phyloP scores from a whole-genome alignment of 1,140 invertebrate species.

The Araneus ventricosus region DNA sequence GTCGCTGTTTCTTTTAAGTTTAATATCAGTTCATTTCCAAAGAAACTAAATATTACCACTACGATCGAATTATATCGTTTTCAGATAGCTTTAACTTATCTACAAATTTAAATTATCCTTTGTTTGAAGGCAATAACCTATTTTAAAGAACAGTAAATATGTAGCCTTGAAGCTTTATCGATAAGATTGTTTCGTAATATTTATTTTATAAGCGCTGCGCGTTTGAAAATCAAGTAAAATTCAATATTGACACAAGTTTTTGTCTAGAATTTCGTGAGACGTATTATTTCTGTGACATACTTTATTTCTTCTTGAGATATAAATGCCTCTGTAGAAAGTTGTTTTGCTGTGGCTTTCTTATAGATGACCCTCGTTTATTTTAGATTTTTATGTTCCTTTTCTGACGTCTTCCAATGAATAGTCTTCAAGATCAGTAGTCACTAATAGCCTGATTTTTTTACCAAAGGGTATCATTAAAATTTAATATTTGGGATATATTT shows the following conservation, averaged over 20 bases:
- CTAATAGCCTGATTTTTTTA: too few relatives aligned
- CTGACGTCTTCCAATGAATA: too few relatives aligned
- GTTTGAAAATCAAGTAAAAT: not conserved
- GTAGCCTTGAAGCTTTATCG: not conserved
- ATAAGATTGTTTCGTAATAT: not conserved
- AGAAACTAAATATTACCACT: too few relatives aligned
- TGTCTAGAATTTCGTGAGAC: not conserved
- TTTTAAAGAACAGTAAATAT: not conserved
- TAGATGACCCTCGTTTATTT: too few relatives aligned
- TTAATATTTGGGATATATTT: too few relatives aligned
- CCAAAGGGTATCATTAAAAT: too few relatives aligned
- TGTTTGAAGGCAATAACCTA: not conserved
- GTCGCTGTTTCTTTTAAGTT: not conserved
- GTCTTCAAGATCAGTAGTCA: too few relatives aligned
- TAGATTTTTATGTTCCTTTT: too few relatives aligned
- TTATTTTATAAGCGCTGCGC: not conserved
- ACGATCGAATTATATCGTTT: not conserved
- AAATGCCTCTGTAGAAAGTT: too few relatives aligned
- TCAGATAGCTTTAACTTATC: not conserved
- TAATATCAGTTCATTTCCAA: not conserved
- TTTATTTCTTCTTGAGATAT: not conserved
- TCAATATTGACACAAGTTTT: constrained; percentile 14
- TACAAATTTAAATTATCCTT: not conserved
- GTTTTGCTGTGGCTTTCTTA: too few relatives aligned
- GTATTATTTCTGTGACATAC: not conserved